Base-by-base conservation (phyloP, 2,888 invertebrate species). In the Hypsopygia costalis region DNA sequence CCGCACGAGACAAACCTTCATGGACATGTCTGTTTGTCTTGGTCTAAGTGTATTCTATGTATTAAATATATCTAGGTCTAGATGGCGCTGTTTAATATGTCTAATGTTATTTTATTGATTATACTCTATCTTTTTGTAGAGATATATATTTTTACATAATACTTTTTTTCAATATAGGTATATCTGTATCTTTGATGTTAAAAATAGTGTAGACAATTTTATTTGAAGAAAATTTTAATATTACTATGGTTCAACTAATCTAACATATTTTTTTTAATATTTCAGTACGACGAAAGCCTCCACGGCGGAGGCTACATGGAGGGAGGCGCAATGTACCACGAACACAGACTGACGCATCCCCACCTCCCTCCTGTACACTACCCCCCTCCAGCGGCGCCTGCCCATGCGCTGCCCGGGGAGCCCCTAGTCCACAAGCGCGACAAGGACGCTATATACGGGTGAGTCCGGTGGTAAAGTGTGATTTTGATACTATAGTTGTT, bases 371-470 rank as follows among this genome's bases (percentile, higher is more conserved):
- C 92, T 59, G 91, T 92, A 79, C 93, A 95, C 94, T 92, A 96
- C 91, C 92, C 94, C 82, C 92, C 96, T 86, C 94, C 95, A 78
- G 91, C 95, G 76, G 94, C 96, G 91, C 91, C 95, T 66, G 94
- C 96, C 91, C 96, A 96, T 90, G 95, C 96, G 80, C 92, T 95
- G 91, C 94, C 94, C 67, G 92, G 93, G 72, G 93, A 90, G 87
- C 96, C 97, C 69, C 96, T 97, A 89, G 97, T 97, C 69, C 97
- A 97, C 90, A 98, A 98, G 91, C 92, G 98, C 81, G 98, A 98
- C 92, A 98, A 98, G 92, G 98, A 98, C 92, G 97, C 98, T 79
- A 98, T 98, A 85, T 98, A 98, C 91, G 97, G 98, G 98, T 98
- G 92, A 95, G 97, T 93, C 56, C 38, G 58, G 75, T 72, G 87